These are phyloP conservation scores for Apis florea DNA, from an alignment of 1,140 invertebrate species.

Conservation along the genomic window DNA sequence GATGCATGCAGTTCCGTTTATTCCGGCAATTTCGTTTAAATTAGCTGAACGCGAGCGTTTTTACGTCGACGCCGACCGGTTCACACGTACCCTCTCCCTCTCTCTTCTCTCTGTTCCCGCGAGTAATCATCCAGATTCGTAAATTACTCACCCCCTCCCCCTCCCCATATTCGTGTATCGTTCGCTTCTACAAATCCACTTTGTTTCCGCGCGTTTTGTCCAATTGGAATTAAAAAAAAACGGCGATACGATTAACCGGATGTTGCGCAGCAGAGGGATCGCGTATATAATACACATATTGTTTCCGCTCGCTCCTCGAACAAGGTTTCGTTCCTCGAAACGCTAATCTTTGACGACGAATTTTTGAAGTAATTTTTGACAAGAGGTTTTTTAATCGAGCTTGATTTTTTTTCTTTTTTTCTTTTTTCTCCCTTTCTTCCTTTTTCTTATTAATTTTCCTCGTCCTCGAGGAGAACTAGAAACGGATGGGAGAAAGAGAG, in stretches of 20 bases:
- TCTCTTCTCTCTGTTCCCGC: constrained; percentile 52
- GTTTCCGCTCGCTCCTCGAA: background rate
- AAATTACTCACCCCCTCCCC: constrained; percentile 56
- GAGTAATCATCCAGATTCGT: constrained; percentile 68
- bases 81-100: constrained; percentile 71
- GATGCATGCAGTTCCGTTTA: constrained; percentile 79
- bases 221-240: constrained; percentile 35
- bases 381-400: background rate
- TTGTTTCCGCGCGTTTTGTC: constrained; percentile 40
- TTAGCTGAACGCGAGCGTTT: constrained; percentile 75
- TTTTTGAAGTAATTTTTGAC: no score
- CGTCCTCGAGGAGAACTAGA: no score
- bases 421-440: background rate
- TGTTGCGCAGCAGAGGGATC: background rate
- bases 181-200: constrained; percentile 54
- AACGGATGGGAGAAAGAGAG: no score
- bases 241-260: constrained; percentile 25
- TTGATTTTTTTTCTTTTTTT: background rate
- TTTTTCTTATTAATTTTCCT: fast-evolving
- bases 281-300: no score
- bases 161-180: constrained; percentile 20
- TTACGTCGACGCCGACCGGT: constrained; percentile 74
- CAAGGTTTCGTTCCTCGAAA: no score
- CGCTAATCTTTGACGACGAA: background rate
- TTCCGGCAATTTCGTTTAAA: constrained; percentile 78